Base-by-base conservation (phyloP, 1,140 invertebrate genomes). In the Danaus melanippus region DNA sequence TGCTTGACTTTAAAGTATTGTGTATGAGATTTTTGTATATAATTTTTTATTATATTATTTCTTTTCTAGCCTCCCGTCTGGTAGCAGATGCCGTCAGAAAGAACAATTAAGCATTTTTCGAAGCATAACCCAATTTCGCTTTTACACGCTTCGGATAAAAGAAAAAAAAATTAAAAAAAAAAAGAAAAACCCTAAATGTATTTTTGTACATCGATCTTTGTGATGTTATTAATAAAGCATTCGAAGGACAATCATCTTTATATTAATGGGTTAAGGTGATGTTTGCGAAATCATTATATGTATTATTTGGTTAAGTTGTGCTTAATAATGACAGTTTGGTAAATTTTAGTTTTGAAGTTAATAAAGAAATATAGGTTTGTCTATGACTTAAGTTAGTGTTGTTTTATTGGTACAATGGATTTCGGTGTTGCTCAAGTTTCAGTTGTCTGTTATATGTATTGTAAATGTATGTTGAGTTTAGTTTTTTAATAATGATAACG, bases 41-140 rank as follows among this genome's bases (percentile, higher is more conserved):
- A 12, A 43, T 45, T 42, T n/a, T 42, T 47, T 32, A 51, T 53
- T 46, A 58, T 58, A 8, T 32, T 3, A 32, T 59, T 64, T 68
- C 11, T 62, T 58, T 78, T 74, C 21, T 73, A 81, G 78, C 80
- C 47, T 57, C 60, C 45, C 77, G 78, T 56, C 46, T 79, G 42
- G 75, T 84, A 62, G 60, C 75, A 17, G 78, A 81, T 52, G 71
- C 71, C 54, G 61, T 84, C 46, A 71, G 73, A 57, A 84, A 84
- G 72, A 75, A 60, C 62, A 75, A 80, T 53, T 84, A 84, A 74
- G 41, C 57, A 58, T 58, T 49, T 59, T 11, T 47, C 46, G 39
- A 32, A 32, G 21, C 21, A 32, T 32, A 32, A 32, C 56, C 56
- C 73, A 62, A 74, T 75, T 65, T 51, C 50, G 64, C 74, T 71